Percentiles rank a stretch among this genome's conserved stretches.
Conservation (phyloP, 2,113 vertebrate genomes). For the Anseranas semipalmata region DNA sequence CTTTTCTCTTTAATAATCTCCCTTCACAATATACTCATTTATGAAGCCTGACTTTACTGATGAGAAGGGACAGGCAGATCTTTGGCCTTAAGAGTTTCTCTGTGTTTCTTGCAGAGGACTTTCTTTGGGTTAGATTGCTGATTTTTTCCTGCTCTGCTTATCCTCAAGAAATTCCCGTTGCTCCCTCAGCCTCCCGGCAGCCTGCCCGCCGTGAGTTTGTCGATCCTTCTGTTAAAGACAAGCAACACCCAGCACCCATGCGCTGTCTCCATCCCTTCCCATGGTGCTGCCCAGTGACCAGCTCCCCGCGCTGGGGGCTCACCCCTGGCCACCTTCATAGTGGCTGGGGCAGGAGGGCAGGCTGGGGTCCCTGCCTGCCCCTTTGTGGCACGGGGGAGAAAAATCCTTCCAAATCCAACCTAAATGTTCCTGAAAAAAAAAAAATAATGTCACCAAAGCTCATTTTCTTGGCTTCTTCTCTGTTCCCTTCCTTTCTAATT, state of each 20-base stretch:
- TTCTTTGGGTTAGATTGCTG: constrained; percentile 51
- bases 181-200: not conserved
- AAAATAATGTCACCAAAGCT: not conserved
- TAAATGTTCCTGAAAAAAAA: not conserved
- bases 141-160: constrained; percentile 30
- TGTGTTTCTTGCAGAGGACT: constrained; percentile 34
- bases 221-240: not conserved
- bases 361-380: not conserved
- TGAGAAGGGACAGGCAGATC: constrained; percentile 73
- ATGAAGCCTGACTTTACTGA: constrained; percentile 73
- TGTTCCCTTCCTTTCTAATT: not conserved
- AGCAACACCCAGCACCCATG: rapidly evolving
- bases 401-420: not conserved
- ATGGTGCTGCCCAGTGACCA: too few species aligned
- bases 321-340: rapidly evolving
- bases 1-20: constrained; percentile 66
- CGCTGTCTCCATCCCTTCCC: not conserved
- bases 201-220: not conserved
- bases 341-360: rapidly evolving
- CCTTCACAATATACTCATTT: constrained; percentile 65
- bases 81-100: constrained; percentile 71
- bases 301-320: rapidly evolving
- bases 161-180: not conserved
- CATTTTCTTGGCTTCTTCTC: not conserved
- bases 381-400: rapidly evolving